Evolutionary conservation across 2,797 vertebrate species (phyloP).

Genomic region (Clamator glandarius): DNA sequence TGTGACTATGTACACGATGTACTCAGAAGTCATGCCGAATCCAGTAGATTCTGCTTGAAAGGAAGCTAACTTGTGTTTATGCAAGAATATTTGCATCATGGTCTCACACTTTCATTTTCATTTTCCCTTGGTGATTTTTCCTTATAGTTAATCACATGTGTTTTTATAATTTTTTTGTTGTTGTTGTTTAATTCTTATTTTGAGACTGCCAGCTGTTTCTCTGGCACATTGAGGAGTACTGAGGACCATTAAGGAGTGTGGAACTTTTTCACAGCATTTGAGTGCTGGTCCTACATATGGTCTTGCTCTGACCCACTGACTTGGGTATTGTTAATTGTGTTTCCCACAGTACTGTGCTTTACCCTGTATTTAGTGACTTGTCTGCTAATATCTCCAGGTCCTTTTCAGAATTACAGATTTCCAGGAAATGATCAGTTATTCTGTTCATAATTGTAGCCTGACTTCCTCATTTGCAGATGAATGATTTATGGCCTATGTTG

Average conservation of each 20-base stretch:
- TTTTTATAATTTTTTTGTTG: not conserved
- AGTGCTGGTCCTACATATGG: not conserved
- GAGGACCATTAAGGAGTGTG: not conserved
- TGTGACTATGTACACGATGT: not conserved
- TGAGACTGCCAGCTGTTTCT: not conserved
- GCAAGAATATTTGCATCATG: not conserved
- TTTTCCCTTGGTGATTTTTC: not conserved
- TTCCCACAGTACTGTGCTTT: not conserved
- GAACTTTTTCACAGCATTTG: not conserved
- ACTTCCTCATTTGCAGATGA: not conserved
- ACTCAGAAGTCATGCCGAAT: not conserved
- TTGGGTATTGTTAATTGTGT: not conserved
- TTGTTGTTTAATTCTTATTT: not conserved
- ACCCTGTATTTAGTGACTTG: not conserved
- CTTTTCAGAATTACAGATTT: not conserved
- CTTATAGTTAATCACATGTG: not conserved
- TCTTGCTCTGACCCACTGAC: not conserved
- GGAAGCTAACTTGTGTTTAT: not conserved
- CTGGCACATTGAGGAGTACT: not conserved
- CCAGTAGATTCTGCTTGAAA: not conserved
- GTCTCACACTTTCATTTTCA: not conserved
- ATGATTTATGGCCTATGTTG: not conserved
- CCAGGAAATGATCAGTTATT: not conserved
- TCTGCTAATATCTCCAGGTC: not conserved
- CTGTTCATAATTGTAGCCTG: not conserved